phyloP scores from a whole-genome alignment of 1,140 invertebrate genomes.

The Diploscapter pachys region DNA sequence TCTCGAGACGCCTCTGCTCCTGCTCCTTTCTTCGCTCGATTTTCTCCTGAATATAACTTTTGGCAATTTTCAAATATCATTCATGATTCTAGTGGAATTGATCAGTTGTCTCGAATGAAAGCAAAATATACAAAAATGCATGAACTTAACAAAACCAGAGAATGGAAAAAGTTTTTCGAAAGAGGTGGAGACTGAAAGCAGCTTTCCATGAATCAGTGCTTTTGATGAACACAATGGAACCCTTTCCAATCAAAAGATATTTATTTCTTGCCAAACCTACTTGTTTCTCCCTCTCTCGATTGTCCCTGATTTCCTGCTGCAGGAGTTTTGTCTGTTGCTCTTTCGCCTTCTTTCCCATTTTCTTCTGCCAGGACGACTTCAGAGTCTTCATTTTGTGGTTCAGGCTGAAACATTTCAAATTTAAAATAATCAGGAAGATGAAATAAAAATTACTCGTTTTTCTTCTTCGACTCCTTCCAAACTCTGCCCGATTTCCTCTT shows the following conservation, averaged over 20 bases:
- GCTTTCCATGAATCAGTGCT: too few species aligned
- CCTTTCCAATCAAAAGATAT: too few species aligned
- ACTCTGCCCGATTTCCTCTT: constrained; percentile 18
- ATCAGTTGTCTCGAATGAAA: too few species aligned
- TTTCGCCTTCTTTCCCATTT: constrained; percentile 31
- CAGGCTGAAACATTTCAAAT: background rate
- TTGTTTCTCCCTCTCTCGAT: constrained; percentile 25
- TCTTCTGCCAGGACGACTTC: constrained; percentile 36
- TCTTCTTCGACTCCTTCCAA: constrained; percentile 31
- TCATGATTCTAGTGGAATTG: too few species aligned
- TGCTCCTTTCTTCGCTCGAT: constrained; percentile 35
- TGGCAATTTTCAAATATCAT: too few species aligned
- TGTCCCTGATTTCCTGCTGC: constrained; percentile 34
- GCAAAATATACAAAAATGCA: too few species aligned
- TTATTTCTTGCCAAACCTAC: background rate
- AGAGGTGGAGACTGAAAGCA: too few species aligned
- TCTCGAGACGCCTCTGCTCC: constrained; percentile 31
- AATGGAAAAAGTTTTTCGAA: too few species aligned
- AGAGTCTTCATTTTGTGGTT: constrained; percentile 32
- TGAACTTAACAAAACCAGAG: too few species aligned
- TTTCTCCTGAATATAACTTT: constrained; percentile 17
- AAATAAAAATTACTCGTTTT: constrained; percentile 28
- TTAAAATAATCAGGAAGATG: background rate
- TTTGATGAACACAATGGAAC: too few species aligned
- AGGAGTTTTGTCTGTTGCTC: constrained; percentile 23